These are phyloP conservation scores for Vombatus ursinus DNA, from an alignment of 2,113 vertebrate genomes.

Conservation along the genomic window DNA sequence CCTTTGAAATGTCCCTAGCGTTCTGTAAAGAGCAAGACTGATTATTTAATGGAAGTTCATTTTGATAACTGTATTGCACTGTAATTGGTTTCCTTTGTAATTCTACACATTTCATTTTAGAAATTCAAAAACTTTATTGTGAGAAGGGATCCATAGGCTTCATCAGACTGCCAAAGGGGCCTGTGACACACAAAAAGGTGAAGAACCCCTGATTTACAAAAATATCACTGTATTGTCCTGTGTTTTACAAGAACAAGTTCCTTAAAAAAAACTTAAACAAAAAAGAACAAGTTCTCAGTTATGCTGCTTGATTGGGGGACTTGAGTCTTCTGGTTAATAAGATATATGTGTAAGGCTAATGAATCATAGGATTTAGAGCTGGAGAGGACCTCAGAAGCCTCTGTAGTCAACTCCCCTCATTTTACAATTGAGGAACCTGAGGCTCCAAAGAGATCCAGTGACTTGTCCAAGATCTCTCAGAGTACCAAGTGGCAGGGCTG, in stretches of 20 bases:
- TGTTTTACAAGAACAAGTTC: not conserved
- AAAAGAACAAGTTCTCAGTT: not conserved
- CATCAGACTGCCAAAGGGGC: not conserved
- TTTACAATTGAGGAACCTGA: not conserved
- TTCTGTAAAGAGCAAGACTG: not conserved
- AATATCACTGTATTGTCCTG: not conserved
- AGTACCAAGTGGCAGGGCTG: not conserved
- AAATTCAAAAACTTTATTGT: not conserved
- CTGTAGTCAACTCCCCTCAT: not conserved
- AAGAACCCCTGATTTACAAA: not conserved
- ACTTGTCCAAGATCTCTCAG: not conserved
- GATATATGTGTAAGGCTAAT: not conserved
- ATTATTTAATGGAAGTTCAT: not conserved
- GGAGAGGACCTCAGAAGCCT: not conserved
- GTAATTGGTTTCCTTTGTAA: not conserved
- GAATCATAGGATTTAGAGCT: not conserved
- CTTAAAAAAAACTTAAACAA: no score
- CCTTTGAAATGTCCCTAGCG: not conserved
- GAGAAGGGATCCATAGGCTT: not conserved
- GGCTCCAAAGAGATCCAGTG: not conserved
- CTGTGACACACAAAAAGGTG: not conserved
- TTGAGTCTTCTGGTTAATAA: not conserved
- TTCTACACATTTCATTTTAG: not conserved
- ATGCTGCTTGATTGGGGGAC: not conserved
- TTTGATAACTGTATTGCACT: not conserved